A percentile compares a stretch with the other conserved stretches of the same genome.
Conservation (phyloP, 2,888 invertebrate genomes). For the Lagria hirta region DNA sequence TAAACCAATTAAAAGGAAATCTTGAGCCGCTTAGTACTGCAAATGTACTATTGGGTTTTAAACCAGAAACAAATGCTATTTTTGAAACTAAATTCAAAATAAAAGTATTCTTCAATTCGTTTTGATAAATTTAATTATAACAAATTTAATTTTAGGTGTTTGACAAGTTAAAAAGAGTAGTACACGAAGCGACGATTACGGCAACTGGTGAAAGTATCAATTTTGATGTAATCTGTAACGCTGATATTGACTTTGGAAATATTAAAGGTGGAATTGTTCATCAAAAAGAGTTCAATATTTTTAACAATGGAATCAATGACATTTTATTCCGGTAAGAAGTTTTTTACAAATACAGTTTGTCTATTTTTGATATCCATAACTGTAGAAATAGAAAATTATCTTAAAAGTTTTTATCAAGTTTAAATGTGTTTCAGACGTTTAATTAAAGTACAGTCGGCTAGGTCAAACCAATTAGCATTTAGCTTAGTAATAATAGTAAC, state of each 20-base stretch:
- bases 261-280: constrained; percentile 60
- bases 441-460: no score
- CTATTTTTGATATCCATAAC: no score
- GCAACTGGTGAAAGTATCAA: constrained; percentile 64
- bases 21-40: no score
- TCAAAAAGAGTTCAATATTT: constrained; percentile 55
- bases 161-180: constrained; percentile 54
- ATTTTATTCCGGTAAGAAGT: constrained; percentile 30
- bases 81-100: constrained; percentile 11
- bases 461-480: no score
- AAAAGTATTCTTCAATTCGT: constrained; percentile 1
- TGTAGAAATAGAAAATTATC: no score
- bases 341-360: no score
- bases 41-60: no score
- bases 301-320: constrained; percentile 60
- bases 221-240: constrained; percentile 56
- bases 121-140: background rate
- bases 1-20: no score
- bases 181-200: constrained; percentile 32
- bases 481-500: no score
- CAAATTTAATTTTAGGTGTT: constrained; percentile 50
- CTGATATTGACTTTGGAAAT: constrained; percentile 58
- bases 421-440: no score
- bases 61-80: constrained; percentile 38
- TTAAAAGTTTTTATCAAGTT: no score